phyloP scores from a whole-genome alignment of 64 coral and sea anemone genomes.

The Pachyseris speciosa region DNA sequence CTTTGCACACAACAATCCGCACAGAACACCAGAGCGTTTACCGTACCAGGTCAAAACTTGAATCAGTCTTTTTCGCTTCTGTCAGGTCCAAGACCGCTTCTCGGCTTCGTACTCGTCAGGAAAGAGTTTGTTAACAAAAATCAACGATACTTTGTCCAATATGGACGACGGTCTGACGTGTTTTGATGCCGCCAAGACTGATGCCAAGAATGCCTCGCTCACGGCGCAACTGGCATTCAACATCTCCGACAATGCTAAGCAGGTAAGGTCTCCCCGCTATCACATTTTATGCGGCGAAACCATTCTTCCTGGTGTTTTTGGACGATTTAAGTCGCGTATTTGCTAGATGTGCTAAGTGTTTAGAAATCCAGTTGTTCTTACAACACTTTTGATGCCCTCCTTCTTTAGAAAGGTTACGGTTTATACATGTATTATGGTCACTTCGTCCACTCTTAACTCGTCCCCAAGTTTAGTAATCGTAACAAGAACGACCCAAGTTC shows the following conservation, averaged over 20 bases:
- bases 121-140: conserved; percentile 49
- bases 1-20: too few relatives aligned
- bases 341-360: too few relatives aligned
- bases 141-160: conserved; percentile 70
- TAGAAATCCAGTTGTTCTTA: too few relatives aligned
- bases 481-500: too few relatives aligned
- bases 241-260: conserved; percentile 52
- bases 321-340: too few relatives aligned
- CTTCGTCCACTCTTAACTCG: too few relatives aligned
- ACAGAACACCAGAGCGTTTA: too few relatives aligned
- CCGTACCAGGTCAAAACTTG: background rate
- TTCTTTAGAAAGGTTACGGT: too few relatives aligned
- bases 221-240: conserved; percentile 78
- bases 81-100: conserved; percentile 73
- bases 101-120: conserved; percentile 52
- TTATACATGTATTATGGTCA: background rate
- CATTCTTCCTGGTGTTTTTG: too few relatives aligned
- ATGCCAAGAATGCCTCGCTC: conserved; percentile 60
- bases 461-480: too few relatives aligned
- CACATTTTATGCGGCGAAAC: background rate
- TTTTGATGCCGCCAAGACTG: conserved; percentile 65
- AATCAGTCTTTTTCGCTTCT: background rate
- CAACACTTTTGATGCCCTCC: too few relatives aligned
- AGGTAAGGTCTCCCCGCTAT: conserved; percentile 25
- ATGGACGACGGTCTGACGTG: conserved; percentile 81